A percentile compares a stretch with the other conserved stretches of the same genome.
Evolutionary conservation across 1,140 invertebrate genomes (phyloP).

Genomic region (Eumeta japonica): DNA sequence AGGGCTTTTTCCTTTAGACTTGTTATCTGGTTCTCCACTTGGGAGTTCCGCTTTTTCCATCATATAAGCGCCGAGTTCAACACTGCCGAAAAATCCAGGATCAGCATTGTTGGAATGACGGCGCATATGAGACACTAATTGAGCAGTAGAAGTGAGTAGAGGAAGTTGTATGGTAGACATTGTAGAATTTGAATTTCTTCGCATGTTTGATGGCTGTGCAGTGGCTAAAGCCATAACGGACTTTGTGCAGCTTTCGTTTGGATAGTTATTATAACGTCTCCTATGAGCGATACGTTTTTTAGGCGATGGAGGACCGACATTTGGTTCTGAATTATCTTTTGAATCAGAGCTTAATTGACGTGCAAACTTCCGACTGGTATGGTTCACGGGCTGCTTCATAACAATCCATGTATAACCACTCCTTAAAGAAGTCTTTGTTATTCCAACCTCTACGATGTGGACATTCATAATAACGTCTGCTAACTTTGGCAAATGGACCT

Average conservation of each 20-base stretch:
- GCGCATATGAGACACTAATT: slow-evolving; percentile 52
- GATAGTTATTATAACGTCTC: slow-evolving; percentile 43
- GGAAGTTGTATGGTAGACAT: slow-evolving; percentile 62
- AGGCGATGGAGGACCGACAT: slow-evolving; percentile 46
- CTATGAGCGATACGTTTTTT: slow-evolving; percentile 41
- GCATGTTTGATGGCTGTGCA: slow-evolving; percentile 46
- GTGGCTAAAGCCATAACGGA: slow-evolving; percentile 48
- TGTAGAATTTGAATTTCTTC: slow-evolving; percentile 61
- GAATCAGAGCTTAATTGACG: slow-evolving; percentile 53
- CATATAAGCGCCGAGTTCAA: slow-evolving; percentile 57
- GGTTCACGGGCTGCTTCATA: slow-evolving; percentile 39
- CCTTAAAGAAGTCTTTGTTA: slow-evolving; percentile 46
- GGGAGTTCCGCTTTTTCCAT: slow-evolving; percentile 48
- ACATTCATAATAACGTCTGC: slow-evolving; percentile 38
- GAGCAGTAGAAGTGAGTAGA: slow-evolving; percentile 47
- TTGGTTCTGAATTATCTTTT: slow-evolving; percentile 51
- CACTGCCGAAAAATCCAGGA: slow-evolving; percentile 56
- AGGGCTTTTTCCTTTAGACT: slow-evolving; percentile 39
- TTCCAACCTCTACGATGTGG: slow-evolving; percentile 31
- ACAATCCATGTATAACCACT: slow-evolving; percentile 44
- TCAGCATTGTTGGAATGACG: slow-evolving; percentile 66
- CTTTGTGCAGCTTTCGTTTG: slow-evolving; percentile 50
- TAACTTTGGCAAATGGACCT: slow-evolving; percentile 41
- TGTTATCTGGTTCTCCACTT: slow-evolving; percentile 34
- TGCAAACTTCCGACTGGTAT: slow-evolving; percentile 47